These are phyloP conservation scores for Agrochola macilenta DNA, from an alignment of 2,888 invertebrate species.

Conservation along the genomic window DNA sequence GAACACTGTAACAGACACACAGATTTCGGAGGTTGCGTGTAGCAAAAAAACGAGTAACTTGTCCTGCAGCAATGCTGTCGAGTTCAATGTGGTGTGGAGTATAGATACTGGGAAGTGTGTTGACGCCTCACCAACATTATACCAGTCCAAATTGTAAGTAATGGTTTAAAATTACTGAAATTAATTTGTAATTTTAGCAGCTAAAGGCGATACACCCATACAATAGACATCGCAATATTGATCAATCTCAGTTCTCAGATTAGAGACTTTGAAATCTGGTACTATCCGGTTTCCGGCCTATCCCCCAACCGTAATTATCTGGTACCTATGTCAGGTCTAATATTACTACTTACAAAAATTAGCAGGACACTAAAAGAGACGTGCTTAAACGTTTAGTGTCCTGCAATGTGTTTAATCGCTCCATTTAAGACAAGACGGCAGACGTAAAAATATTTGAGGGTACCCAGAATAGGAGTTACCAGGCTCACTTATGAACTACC, in stretches of 20 bases:
- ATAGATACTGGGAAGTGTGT: constrained; percentile 94
- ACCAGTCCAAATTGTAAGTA: constrained; percentile 86
- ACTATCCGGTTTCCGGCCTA: too few relatives aligned
- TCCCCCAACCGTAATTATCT: neutral
- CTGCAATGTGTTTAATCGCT: neutral
- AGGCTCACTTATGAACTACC: neutral
- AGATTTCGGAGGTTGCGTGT: constrained; percentile 22
- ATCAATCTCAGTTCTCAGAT: neutral
- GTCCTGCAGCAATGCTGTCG: constrained; percentile 61
- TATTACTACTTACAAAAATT: neutral
- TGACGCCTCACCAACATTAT: constrained; percentile 93
- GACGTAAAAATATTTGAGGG: too few relatives aligned
- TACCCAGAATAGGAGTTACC: constrained; percentile 4
- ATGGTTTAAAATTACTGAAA: constrained; percentile 3
- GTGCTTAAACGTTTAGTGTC: neutral
- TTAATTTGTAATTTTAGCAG: neutral
- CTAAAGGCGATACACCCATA: neutral
- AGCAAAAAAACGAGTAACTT: constrained; percentile 63
- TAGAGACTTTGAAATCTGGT: neutral
- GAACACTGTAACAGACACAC: constrained; percentile 43
- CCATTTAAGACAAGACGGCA: neutral
- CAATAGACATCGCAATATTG: neutral
- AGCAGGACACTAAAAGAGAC: neutral
- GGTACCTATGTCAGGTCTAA: neutral
- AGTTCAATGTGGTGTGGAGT: constrained; percentile 89